Evolutionary conservation across 2,113 vertebrate species (phyloP).

Genomic region (Oncorhynchus nerka): DNA sequence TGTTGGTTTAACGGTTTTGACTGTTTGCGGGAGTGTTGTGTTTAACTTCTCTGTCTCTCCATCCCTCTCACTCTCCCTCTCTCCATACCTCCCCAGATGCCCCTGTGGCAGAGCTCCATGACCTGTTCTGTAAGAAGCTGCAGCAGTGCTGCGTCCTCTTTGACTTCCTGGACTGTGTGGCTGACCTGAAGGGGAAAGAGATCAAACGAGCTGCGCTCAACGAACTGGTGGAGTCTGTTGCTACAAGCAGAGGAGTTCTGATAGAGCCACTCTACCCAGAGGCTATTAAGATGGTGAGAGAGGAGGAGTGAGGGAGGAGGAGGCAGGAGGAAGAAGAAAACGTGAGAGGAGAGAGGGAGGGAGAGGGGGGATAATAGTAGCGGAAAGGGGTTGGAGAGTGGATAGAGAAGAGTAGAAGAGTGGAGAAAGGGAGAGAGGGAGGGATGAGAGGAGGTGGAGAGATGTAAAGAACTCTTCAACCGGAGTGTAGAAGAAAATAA

Average conservation of each 20-base stretch:
- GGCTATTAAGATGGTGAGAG: conserved; percentile 89
- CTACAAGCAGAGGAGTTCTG: conserved; percentile 87
- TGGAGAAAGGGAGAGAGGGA: neutral
- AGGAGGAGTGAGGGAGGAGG: conserved; percentile 8
- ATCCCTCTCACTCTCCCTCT: neutral
- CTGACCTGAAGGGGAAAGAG: conserved; percentile 92
- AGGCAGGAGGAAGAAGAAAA: conserved; percentile 3
- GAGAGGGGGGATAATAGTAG: conserved; percentile 23
- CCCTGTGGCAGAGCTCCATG: conserved; percentile 86
- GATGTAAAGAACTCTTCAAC: neutral
- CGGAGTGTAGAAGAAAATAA: too few relatives aligned
- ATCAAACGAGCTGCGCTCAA: conserved; percentile 90
- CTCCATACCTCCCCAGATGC: conserved; percentile 68
- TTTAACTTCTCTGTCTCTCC: neutral
- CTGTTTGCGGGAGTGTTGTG: neutral
- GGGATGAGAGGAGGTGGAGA: neutral
- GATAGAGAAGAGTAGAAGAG: neutral
- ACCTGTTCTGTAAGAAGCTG: conserved; percentile 91
- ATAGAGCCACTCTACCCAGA: conserved; percentile 90
- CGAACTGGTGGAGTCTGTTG: conserved; percentile 90
- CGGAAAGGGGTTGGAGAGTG: neutral
- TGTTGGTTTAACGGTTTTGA: too few relatives aligned
- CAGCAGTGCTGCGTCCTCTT: conserved; percentile 92
- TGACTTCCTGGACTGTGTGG: conserved; percentile 92
- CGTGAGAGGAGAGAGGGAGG: neutral